A percentile compares a stretch with the other conserved stretches of the same genome.
Evolutionary conservation across 2,113 vertebrate genomes (phyloP).

Genomic region (Pterocles gutturalis): DNA sequence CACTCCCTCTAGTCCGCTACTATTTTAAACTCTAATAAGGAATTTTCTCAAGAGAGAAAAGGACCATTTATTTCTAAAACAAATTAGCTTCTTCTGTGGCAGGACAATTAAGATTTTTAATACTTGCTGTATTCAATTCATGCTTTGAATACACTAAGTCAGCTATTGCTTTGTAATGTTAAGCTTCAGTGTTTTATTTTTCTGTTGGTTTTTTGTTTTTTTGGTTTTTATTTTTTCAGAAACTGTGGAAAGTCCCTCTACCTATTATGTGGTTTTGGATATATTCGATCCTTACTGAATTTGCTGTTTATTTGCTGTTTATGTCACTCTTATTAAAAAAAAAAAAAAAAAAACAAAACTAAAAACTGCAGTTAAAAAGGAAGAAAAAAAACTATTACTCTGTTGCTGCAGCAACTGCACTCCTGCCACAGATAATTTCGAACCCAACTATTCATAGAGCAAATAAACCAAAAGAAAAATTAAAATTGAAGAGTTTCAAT

Average conservation of each 20-base stretch:
- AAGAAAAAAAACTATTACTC: neutral
- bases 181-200: neutral
- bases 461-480: neutral
- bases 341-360: too few relatives aligned
- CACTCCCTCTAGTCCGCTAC: neutral
- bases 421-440: neutral
- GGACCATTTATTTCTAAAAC: conserved; percentile 27
- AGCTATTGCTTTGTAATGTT: neutral
- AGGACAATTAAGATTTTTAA: conserved; percentile 28
- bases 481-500: neutral
- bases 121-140: neutral
- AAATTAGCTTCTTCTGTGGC: neutral
- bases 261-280: neutral
- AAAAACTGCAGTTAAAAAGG: neutral
- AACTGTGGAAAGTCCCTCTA: neutral
- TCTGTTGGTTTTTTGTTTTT: too few relatives aligned
- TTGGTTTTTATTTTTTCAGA: neutral
- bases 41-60: neutral
- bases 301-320: neutral
- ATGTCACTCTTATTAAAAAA: neutral
- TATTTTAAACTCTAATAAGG: conserved; percentile 27
- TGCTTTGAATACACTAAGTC: neutral
- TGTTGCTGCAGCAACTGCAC: neutral
- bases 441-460: neutral
- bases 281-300: neutral